Conservation (phyloP, 1,140 invertebrate species). For the Phenacoccus solenopsis region DNA sequence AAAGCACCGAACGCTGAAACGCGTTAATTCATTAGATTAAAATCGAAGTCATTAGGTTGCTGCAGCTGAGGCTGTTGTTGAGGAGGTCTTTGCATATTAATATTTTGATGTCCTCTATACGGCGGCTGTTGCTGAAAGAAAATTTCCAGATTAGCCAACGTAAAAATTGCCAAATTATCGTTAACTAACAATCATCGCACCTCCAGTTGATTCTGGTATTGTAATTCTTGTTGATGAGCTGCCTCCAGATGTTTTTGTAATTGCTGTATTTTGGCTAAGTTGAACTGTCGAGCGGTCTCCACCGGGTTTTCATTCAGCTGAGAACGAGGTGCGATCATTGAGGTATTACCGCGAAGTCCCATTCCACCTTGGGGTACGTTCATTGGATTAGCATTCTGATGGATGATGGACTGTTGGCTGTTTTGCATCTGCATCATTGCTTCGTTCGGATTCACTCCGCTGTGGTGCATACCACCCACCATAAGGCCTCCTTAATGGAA, state of each 20-base stretch:
- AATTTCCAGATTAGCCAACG: too few relatives aligned
- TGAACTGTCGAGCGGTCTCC: slow-evolving; percentile 51
- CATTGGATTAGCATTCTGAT: neutral
- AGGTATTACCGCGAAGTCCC: neutral
- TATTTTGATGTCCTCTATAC: neutral
- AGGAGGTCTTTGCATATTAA: neutral
- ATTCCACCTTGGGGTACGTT: neutral
- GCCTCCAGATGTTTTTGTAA: slow-evolving; percentile 57
- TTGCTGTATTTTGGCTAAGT: slow-evolving; percentile 50
- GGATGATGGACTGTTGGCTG: neutral
- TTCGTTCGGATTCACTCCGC: neutral
- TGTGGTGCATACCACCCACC: neutral
- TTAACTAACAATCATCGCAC: too few relatives aligned
- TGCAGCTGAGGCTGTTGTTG: neutral
- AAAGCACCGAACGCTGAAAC: too few relatives aligned
- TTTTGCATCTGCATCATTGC: neutral
- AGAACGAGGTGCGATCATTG: neutral
- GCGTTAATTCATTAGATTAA: too few relatives aligned
- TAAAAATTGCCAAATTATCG: too few relatives aligned
- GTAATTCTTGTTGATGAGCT: slow-evolving; percentile 58
- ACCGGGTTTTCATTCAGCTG: slow-evolving; percentile 35
- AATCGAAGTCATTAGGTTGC: too few relatives aligned
- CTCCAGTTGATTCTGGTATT: slow-evolving; percentile 49
- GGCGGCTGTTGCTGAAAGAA: neutral
- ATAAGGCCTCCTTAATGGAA: neutral